phyloP scores from a whole-genome alignment of 2,888 invertebrate species.

The Lithophane leautieri region DNA sequence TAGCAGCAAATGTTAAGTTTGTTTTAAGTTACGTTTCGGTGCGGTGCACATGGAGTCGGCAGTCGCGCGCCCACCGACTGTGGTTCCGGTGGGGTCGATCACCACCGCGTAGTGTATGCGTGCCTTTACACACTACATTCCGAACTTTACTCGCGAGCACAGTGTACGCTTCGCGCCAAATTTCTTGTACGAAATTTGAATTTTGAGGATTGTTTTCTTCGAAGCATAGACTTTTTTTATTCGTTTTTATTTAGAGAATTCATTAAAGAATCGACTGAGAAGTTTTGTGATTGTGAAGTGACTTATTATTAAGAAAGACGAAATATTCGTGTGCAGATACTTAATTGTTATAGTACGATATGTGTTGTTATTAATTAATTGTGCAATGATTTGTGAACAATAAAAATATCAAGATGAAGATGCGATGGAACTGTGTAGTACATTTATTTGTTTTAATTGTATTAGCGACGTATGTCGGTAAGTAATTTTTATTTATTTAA shows the following conservation, averaged over 20 bases:
- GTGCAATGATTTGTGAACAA: slow-evolving; percentile 74
- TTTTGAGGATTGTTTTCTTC: slow-evolving; percentile 63
- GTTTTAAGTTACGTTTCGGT: slow-evolving; percentile 85
- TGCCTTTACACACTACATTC: slow-evolving; percentile 81
- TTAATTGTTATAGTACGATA: slow-evolving; percentile 35
- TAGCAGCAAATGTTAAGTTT: slow-evolving; percentile 68
- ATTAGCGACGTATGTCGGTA: slow-evolving; percentile 77
- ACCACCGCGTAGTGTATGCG: slow-evolving; percentile 82
- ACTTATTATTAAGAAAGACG: slow-evolving; percentile 45
- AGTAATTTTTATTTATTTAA: slow-evolving; percentile 68
- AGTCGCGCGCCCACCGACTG: slow-evolving; percentile 89
- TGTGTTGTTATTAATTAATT: slow-evolving; percentile 67
- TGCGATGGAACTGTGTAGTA: slow-evolving; percentile 78
- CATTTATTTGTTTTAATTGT: slow-evolving; percentile 78
- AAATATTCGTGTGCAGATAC: slow-evolving; percentile 37
- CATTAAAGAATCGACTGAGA: slow-evolving; percentile 16
- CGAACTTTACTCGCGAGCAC: slow-evolving; percentile 77
- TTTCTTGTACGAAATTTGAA: slow-evolving; percentile 64
- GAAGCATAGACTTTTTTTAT: slow-evolving; percentile 34
- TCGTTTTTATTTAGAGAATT: slow-evolving; percentile 24
- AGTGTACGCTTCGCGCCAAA: slow-evolving; percentile 81
- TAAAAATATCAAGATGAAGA: slow-evolving; percentile 78
- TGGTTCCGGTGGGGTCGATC: slow-evolving; percentile 91
- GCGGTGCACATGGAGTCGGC: slow-evolving; percentile 87
- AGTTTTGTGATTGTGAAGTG: slow-evolving; percentile 57